A percentile compares a stretch with the other conserved stretches of the same genome.
Conservation (phyloP, 2,113 vertebrate genomes). For the Pseudonaja textilis region DNA sequence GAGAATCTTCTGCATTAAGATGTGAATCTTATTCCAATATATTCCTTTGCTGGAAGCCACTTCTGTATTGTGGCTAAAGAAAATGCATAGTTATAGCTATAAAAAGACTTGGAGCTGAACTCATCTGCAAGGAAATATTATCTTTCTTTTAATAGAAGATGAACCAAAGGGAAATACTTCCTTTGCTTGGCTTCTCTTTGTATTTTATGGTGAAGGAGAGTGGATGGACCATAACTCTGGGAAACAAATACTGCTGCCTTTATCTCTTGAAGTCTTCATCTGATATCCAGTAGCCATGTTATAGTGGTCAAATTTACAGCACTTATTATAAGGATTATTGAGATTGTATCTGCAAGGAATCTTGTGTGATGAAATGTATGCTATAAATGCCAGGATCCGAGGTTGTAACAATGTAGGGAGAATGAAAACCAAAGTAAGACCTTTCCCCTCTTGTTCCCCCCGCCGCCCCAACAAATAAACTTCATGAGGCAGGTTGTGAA, state of each 20-base stretch:
- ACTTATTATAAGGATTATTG: background rate
- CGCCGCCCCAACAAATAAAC: background rate
- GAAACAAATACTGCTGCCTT: background rate
- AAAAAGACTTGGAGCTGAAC: background rate
- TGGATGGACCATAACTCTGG: background rate
- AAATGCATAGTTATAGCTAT: background rate
- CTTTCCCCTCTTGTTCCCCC: background rate
- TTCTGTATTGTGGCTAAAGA: background rate
- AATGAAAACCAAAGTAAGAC: background rate
- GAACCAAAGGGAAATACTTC: background rate
- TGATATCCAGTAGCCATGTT: background rate
- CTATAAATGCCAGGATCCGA: background rate
- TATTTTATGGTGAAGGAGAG: background rate
- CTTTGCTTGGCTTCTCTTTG: background rate
- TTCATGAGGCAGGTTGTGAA: background rate
- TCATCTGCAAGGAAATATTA: background rate
- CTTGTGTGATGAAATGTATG: background rate
- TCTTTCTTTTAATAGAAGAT: background rate
- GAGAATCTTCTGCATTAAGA: background rate
- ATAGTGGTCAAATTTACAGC: background rate
- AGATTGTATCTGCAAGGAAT: background rate
- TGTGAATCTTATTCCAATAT: background rate
- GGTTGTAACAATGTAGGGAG: background rate
- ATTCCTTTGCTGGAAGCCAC: background rate
- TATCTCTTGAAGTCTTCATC: background rate